These are phyloP conservation scores for Lophochroa leadbeateri DNA, from an alignment of 2,113 vertebrate genomes.

Conservation along the genomic window DNA sequence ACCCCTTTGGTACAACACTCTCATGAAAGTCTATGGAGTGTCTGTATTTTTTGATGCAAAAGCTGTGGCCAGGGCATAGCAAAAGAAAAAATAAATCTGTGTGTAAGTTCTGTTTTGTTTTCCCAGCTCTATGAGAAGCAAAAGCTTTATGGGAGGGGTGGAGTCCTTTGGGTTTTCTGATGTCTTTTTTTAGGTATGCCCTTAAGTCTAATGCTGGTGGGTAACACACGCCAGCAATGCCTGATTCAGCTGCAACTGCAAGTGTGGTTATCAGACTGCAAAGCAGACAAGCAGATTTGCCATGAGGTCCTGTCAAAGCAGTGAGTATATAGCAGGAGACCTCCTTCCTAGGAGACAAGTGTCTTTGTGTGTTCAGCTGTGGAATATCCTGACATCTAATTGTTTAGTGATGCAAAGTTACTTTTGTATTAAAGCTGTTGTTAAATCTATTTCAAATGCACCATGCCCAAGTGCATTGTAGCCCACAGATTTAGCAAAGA, in stretches of 20 bases:
- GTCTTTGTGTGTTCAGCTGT: neutral
- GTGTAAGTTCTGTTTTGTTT: neutral
- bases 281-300: neutral
- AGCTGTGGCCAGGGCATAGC: neutral
- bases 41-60: neutral
- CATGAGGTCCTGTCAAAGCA: neutral
- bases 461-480: neutral
- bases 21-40: neutral
- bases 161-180: neutral
- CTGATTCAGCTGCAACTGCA: neutral
- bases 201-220: neutral
- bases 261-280: accelerated
- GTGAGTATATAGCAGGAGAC: neutral
- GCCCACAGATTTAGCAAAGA: neutral
- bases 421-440: neutral
- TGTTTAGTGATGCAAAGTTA: neutral
- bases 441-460: neutral
- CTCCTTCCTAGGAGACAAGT: neutral
- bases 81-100: neutral
- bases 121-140: neutral
- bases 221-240: accelerated
- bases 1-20: neutral
- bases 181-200: neutral
- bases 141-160: neutral
- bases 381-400: neutral